These are phyloP conservation scores for Acronicta leporina DNA, from an alignment of 2,888 invertebrate species.

Conservation along the genomic window DNA sequence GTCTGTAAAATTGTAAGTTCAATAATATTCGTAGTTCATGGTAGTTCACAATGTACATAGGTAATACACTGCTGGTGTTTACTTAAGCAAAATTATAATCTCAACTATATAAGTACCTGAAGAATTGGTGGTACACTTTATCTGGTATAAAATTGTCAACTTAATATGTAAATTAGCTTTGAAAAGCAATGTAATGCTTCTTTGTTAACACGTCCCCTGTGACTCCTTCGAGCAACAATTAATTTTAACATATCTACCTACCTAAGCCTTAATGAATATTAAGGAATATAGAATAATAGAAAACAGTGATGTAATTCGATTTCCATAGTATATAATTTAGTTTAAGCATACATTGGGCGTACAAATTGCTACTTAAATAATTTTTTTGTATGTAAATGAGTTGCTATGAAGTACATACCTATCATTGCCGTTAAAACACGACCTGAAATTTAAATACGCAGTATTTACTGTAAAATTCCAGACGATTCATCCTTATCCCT, in stretches of 20 bases:
- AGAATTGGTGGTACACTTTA: no score
- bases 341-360: background rate
- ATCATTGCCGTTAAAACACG: conserved; percentile 6
- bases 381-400: background rate
- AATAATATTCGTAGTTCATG: conserved; percentile 18
- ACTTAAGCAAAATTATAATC: no score
- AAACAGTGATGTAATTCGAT: no score
- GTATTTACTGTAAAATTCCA: conserved; percentile 43
- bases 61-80: background rate
- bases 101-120: no score
- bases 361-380: background rate
- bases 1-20: conserved; percentile 54
- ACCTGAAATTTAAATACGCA: conserved; percentile 62
- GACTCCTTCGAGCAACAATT: no score
- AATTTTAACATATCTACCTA: no score
- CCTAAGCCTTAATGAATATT: no score
- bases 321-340: background rate
- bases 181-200: no score
- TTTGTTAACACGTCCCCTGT: no score
- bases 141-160: no score
- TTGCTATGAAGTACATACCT: background rate
- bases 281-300: no score
- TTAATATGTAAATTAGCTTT: no score
- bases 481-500: conserved; percentile 26
- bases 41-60: conserved; percentile 6